Conservation (phyloP, 2,888 invertebrate genomes). For the Ectemnius continuus region DNA sequence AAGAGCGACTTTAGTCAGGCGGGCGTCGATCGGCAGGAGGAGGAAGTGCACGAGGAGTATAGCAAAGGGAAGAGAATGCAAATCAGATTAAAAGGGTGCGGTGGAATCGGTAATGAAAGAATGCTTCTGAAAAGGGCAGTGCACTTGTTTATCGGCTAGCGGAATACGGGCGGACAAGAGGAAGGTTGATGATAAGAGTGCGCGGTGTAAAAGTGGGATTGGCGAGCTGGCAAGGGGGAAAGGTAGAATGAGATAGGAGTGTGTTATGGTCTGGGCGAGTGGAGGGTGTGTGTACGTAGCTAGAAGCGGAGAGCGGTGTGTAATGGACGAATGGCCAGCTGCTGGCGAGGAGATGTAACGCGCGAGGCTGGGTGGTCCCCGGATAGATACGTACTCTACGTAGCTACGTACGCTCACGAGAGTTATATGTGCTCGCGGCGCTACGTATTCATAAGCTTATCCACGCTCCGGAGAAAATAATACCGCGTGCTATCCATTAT, state of each 20-base stretch:
- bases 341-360: constrained; percentile 61
- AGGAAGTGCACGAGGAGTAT: no score
- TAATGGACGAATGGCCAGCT: constrained; percentile 65
- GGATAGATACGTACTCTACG: constrained; percentile 46
- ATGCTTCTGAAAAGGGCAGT: no score
- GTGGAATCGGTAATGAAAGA: no score
- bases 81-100: no score
- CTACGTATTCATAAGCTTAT: constrained; percentile 67
- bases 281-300: not conserved
- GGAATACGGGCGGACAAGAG: not conserved
- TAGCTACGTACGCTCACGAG: constrained; percentile 32
- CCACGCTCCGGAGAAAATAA: constrained; percentile 67
- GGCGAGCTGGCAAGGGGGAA: constrained; percentile 29
- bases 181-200: not conserved
- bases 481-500: constrained; percentile 65
- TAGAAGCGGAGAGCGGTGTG: constrained; percentile 29
- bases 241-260: constrained; percentile 29
- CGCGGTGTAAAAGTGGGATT: constrained; percentile 19
- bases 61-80: no score
- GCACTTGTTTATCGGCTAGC: not conserved
- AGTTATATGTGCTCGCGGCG: constrained; percentile 65
- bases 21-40: no score
- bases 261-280: constrained; percentile 16
- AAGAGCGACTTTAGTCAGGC: no score
- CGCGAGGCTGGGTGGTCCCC: constrained; percentile 70